Percentiles rank a stretch among this genome's conserved stretches.
Evolutionary conservation across 2,888 invertebrate species (phyloP).

Genomic region (Heteropelma amictum): DNA sequence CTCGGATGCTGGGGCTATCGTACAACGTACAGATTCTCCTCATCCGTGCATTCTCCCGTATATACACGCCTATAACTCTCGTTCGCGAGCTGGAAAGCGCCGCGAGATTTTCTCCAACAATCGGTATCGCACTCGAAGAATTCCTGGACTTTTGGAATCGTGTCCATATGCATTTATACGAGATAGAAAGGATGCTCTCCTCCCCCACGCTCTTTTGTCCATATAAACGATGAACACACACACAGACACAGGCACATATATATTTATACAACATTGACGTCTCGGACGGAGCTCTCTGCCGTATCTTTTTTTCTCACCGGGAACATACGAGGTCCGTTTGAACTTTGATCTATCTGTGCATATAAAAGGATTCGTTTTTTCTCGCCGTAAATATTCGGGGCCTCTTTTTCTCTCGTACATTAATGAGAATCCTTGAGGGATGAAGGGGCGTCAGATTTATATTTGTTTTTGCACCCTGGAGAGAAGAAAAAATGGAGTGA

Average conservation of each 20-base stretch:
- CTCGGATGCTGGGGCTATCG: slow-evolving; percentile 27
- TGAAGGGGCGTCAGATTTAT: neutral
- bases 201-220: neutral
- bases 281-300: neutral
- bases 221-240: neutral
- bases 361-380: neutral
- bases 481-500: neutral
- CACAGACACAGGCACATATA: neutral
- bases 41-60: neutral
- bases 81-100: slow-evolving; percentile 3
- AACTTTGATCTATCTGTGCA: neutral
- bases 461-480: neutral
- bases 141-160: slow-evolving; percentile 39
- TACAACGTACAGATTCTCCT: slow-evolving; percentile 6
- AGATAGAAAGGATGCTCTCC: neutral
- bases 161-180: neutral
- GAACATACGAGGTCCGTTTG: neutral
- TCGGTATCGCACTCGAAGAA: slow-evolving; percentile 42
- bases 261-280: neutral
- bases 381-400: neutral
- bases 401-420: neutral
- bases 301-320: neutral
- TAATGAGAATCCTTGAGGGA: neutral
- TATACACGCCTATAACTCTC: neutral
- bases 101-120: slow-evolving; percentile 40